Evolutionary conservation across 2,113 vertebrate species (phyloP).

Genomic region (Albula glossodonta): DNA sequence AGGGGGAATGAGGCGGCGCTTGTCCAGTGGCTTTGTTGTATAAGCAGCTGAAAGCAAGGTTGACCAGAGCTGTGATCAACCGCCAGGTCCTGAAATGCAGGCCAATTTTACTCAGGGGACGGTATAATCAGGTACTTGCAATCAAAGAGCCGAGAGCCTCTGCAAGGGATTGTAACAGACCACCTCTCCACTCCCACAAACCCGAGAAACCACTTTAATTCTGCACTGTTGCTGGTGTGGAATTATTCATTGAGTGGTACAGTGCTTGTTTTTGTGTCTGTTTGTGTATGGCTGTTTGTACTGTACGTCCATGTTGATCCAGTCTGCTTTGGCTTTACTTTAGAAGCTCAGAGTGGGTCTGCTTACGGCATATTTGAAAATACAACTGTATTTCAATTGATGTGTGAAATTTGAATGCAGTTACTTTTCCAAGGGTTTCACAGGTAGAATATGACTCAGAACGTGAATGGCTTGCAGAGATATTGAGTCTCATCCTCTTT

Average conservation of each 20-base stretch:
- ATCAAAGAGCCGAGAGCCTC: not conserved
- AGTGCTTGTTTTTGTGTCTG: not conserved
- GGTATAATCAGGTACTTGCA: conserved; percentile 6
- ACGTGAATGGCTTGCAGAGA: not conserved
- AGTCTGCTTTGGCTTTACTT: not conserved
- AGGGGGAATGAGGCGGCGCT: not conserved
- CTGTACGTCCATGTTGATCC: not conserved
- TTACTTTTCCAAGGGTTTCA: not conserved
- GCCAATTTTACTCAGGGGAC: conserved; percentile 1
- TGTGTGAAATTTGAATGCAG: not conserved
- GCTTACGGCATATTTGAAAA: not conserved
- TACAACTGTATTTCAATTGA: not conserved
- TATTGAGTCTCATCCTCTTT: not conserved
- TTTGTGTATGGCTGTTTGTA: conserved; percentile 8
- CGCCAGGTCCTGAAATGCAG: conserved; percentile 9
- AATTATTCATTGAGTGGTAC: not conserved
- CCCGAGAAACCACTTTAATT: not conserved
- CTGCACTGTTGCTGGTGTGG: not conserved
- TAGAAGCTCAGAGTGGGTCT: not conserved
- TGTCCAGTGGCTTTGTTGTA: conserved; percentile 12
- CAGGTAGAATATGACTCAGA: not conserved
- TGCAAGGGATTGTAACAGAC: not conserved
- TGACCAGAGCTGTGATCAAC: conserved; percentile 20
- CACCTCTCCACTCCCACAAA: not conserved
- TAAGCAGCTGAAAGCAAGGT: conserved; percentile 13